phyloP scores from a whole-genome alignment of 2,888 invertebrate species.

The Brachypterus glaber region DNA sequence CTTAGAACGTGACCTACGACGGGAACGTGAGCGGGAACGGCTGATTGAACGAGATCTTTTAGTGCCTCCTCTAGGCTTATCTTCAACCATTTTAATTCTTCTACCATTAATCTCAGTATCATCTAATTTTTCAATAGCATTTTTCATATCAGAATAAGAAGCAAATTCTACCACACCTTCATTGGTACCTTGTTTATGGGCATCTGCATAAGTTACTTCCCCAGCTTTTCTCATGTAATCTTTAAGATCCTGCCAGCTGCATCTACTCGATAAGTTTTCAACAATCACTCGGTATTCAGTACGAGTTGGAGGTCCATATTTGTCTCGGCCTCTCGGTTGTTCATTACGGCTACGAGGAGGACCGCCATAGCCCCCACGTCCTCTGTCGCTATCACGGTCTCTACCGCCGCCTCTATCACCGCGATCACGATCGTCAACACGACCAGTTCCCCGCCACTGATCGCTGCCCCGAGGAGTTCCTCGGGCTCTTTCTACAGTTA shows the following conservation, averaged over 20 bases:
- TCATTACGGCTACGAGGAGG: constrained; percentile 39
- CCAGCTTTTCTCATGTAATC: constrained; percentile 97
- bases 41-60: constrained; percentile 39
- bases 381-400: constrained; percentile 5
- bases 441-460: constrained; percentile 58
- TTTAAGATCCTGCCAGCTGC: constrained; percentile 99
- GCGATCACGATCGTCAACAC: constrained; percentile 42
- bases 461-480: constrained; percentile 65
- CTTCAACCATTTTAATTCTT: constrained; percentile 79
- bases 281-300: constrained; percentile 95
- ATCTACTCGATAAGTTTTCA: constrained; percentile 95
- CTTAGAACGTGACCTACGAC: constrained; percentile 6
- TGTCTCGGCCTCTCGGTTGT: constrained; percentile 42
- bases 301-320: constrained; percentile 95
- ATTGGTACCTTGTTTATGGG: constrained; percentile 63
- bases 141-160: constrained; percentile 82
- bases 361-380: constrained; percentile 16
- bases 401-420: constrained; percentile 15
- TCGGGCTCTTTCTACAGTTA: constrained; percentile 75
- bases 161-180: constrained; percentile 81
- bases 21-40: constrained; percentile 21
- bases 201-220: constrained; percentile 94
- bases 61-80: constrained; percentile 51
- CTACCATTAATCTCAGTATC: constrained; percentile 91
- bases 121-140: constrained; percentile 88